Evolutionary conservation across 1,140 invertebrate species (phyloP), one percentile per base, ranked within the genome.

Genomic region (Solenopsis invicta): DNA sequence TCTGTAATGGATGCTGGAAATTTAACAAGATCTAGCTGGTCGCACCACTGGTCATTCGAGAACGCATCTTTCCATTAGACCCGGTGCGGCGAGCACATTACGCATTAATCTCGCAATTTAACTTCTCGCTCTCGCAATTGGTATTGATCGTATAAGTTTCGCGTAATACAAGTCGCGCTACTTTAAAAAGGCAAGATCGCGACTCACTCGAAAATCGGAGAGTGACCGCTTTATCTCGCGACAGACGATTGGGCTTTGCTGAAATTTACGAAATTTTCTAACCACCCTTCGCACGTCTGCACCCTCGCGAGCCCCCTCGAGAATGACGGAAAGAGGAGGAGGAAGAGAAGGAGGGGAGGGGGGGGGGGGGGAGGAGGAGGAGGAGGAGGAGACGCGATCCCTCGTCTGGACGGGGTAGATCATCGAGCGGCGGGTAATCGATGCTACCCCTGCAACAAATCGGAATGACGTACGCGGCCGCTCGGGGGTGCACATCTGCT

Each of bases 361-460:
- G 54, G 54, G 4, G 54, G 29, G 29, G 29, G 2, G 1, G 29
- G 29, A 29, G 29, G 29, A 29, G 29, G 29, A 29, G 29, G 29
- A 29, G 29, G 62, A 24, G 54, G 54, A 6, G 54, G 2, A 50
- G 34, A 37, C 34, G n/a, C n/a, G 48, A 56, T 69, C 37, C 29
- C 24, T 48, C 41, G 59, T 62, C 24, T 66, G 77, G 45, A 67
- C 61, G 45, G 61, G 76, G 45, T 61, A 29, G 80, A 61, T 82
- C 66, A 82, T 82, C 66, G 34, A 59, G 54, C 80, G 52, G 52
- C 52, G 24, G 67, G 48, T 72, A 71, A 82, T 82, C 78, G 61
- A 82, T 82, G 59, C 4, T 41, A 8, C 41, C 41, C n/a, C 5
- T 41, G 37, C 80, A 45, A 45, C 45, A 59, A 59, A 66, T 80